Evolutionary conservation across 2,888 invertebrate genomes (phyloP).

Genomic region (Sabatieria punctata): DNA sequence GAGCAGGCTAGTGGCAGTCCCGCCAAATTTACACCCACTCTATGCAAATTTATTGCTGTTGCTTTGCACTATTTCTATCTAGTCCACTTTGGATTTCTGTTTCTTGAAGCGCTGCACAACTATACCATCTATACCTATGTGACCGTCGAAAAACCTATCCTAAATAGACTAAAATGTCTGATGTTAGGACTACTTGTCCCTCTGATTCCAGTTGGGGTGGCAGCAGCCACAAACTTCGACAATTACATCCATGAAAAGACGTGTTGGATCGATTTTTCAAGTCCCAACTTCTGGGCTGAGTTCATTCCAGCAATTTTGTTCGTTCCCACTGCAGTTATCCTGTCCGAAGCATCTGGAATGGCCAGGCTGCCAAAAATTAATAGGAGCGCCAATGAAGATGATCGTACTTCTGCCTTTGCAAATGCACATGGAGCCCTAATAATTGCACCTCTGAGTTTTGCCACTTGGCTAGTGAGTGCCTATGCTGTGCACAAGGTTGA

Average conservation of each 20-base stretch:
- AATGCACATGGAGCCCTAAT: neutral
- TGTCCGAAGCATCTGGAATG: neutral
- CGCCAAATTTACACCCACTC: neutral
- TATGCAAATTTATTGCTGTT: neutral
- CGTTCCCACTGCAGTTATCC: neutral
- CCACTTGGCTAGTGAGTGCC: conserved; percentile 1
- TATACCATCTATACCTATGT: neutral
- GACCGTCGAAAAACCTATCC: neutral
- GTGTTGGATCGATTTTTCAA: conserved; percentile 3
- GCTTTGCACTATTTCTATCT: neutral
- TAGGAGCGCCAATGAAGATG: neutral
- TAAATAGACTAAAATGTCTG: neutral
- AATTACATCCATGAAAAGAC: neutral
- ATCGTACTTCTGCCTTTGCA: neutral
- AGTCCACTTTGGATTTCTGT: neutral
- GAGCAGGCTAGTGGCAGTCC: neutral
- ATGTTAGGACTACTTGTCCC: neutral
- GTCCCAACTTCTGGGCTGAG: neutral
- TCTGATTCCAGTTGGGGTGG: neutral
- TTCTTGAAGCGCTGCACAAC: conserved; percentile 1
- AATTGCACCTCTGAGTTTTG: neutral
- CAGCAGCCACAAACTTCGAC: neutral
- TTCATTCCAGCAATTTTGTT: neutral
- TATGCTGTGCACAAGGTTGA: neutral
- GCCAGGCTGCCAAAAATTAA: neutral